These are phyloP conservation scores for Chitala chitala DNA, from an alignment of 2,113 vertebrate genomes.

Conservation along the genomic window DNA sequence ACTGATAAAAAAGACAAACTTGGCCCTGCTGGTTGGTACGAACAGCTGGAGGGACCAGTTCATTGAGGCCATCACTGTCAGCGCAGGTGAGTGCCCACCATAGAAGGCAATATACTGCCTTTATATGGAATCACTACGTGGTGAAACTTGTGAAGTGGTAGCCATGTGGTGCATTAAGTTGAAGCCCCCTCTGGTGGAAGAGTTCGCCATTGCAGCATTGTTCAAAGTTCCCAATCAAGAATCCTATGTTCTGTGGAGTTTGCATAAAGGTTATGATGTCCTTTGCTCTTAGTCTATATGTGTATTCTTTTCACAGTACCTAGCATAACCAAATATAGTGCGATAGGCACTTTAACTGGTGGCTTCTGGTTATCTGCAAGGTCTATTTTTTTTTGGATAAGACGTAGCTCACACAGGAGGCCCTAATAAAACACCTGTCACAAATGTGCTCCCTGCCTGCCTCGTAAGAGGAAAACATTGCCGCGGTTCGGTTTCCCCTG, in stretches of 20 bases:
- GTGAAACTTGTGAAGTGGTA: neutral
- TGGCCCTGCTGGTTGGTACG: constrained; percentile 94
- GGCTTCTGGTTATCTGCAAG: neutral
- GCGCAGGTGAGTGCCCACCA: constrained; percentile 75
- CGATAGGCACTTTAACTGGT: neutral
- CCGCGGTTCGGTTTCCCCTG: neutral
- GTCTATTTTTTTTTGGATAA: neutral
- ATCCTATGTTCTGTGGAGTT: neutral
- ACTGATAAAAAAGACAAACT: constrained; percentile 98
- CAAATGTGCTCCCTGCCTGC: neutral
- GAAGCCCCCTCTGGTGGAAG: constrained; percentile 16
- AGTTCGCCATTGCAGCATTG: neutral
- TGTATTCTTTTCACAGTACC: neutral
- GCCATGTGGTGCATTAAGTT: no score
- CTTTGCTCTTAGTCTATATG: neutral
- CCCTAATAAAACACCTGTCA: neutral
- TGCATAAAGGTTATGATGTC: neutral
- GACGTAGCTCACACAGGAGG: fast-evolving
- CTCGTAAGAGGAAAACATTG: no score
- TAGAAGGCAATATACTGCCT: neutral
- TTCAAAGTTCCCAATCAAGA: neutral
- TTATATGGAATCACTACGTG: neutral
- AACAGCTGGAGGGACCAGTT: constrained; percentile 99
- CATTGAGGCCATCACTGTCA: constrained; percentile 97
- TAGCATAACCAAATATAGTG: neutral